These are phyloP conservation scores for Sycophila texana DNA, from an alignment of 2,888 invertebrate genomes.

Conservation along the genomic window DNA sequence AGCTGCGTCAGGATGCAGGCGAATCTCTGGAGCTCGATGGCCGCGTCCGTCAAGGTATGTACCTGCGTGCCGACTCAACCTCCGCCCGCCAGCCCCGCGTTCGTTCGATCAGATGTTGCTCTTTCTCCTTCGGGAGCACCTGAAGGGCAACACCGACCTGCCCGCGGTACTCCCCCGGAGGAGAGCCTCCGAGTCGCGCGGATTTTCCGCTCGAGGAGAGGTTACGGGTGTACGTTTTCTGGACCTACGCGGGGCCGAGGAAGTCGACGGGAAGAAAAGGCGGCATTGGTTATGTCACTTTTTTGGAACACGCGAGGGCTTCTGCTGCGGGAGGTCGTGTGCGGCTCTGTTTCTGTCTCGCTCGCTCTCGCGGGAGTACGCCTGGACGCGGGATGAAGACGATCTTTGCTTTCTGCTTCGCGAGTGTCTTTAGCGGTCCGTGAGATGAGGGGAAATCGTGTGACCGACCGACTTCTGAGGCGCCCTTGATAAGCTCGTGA, in stretches of 20 bases:
- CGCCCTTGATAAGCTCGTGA: not conserved
- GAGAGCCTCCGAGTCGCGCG: no score
- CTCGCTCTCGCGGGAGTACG: constrained; percentile 2
- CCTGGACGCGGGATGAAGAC: not conserved
- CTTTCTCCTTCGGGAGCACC: constrained; percentile 7
- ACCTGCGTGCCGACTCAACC: no score
- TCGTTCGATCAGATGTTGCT: not conserved
- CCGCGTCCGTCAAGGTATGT: constrained; percentile 75
- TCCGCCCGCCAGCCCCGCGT: not conserved
- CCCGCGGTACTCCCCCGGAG: not conserved
- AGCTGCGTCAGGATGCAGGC: constrained; percentile 74
- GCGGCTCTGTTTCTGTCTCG: constrained; percentile 21
- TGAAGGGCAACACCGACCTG: constrained; percentile 25
- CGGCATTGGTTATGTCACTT: constrained; percentile 65
- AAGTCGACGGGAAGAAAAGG: not conserved
- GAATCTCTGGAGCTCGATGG: constrained; percentile 75
- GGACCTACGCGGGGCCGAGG: not conserved
- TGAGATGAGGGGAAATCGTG: not conserved
- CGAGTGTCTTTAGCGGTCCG: constrained; percentile 1
- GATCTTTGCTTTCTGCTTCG: not conserved
- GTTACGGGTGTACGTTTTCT: no score
- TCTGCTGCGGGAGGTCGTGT: constrained; percentile 41
- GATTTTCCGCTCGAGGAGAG: no score
- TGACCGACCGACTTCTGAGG: not conserved
- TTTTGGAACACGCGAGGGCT: constrained; percentile 33